Percentiles rank a stretch among this genome's conserved stretches.
Conservation (phyloP, 1,140 invertebrate genomes). For the Halictus rubicundus region DNA sequence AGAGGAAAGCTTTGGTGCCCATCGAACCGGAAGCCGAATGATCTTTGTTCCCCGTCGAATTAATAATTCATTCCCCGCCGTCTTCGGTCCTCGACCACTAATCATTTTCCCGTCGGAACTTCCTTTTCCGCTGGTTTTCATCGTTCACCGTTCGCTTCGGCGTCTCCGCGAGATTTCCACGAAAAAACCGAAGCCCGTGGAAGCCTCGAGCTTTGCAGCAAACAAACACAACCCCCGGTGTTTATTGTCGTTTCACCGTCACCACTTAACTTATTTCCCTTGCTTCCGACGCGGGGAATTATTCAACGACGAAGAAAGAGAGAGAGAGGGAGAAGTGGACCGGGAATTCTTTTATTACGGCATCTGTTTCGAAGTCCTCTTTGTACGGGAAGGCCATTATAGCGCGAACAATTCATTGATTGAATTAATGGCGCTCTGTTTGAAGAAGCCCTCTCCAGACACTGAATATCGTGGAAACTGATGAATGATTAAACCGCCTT, state of each 20-base stretch:
- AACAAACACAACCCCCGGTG: not conserved
- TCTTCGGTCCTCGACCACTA: slow-evolving; percentile 17
- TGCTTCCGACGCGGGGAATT: not conserved
- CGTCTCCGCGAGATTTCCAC: not conserved
- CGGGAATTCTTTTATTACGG: slow-evolving; percentile 20
- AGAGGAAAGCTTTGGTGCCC: slow-evolving; percentile 15
- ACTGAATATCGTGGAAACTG: not conserved
- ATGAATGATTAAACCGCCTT: slow-evolving; percentile 24
- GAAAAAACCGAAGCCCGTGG: not conserved
- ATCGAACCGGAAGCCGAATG: slow-evolving; percentile 6
- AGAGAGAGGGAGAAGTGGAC: slow-evolving; percentile 5
- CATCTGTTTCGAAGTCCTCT: slow-evolving; percentile 24
- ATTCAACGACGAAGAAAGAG: not conserved
- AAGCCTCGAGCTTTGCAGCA: not conserved
- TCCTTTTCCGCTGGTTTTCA: not conserved
- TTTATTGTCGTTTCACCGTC: not conserved
- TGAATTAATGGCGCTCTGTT: slow-evolving; percentile 8
- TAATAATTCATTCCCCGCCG: slow-evolving; percentile 32
- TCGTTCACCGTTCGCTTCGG: not conserved
- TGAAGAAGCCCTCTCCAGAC: not conserved
- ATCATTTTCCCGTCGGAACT: not conserved
- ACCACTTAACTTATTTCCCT: not conserved
- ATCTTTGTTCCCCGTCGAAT: slow-evolving; percentile 29
- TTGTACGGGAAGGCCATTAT: slow-evolving; percentile 3
- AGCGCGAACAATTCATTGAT: slow-evolving; percentile 19